Evolutionary conservation across 2,797 vertebrate genomes (phyloP), one percentile per base, ranked within the genome.

Genomic region (Chrysolophus pictus): DNA sequence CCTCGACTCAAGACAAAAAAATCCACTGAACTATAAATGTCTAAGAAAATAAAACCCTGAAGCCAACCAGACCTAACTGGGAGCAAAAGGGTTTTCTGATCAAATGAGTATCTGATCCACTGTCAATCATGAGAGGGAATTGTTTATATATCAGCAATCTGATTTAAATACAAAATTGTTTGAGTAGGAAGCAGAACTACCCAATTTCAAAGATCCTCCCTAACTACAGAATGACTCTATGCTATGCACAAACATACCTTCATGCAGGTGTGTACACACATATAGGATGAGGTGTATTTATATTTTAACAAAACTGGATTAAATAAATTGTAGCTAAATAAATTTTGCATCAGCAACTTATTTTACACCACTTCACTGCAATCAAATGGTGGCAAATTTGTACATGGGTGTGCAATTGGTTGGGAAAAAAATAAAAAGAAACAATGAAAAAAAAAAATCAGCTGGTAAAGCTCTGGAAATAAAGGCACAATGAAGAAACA

Each of bases 401-500:
- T 70, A 44, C 22, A 37, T 18, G 67, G 84, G 87, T 19, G 59
- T 37, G 47, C 49, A 72, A 56, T 80, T 81, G 63, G 35, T 42
- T 60, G 67, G 44, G 81, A 59, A 15, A 90, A 93, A 41, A 53
- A 53, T 5, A 37, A 8, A 44, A 29, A 53, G 9, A 51, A 28
- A 65, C 46, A 68, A 58, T n/a, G 26, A 59, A 64, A 65, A 65
- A 63, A 63, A 65, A 73, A 59, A 75, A 55, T 47, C 91, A 95
- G 84, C 39, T 46, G 88, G 84, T 91, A 94, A 94, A 96, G 95
- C 90, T 68, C 37, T 80, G 93, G 78, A 79, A 91, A 82, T 37
- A 90, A 80, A 74, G 92, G 91, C 72, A 64, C 16, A 65, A 96
- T 77, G 93, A 93, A 95, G 94, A 95, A 83, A 92, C 87, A 96